Evolutionary conservation across 2,113 vertebrate genomes (phyloP), one percentile per base, ranked within the genome.

Genomic region (Tachysurus vachellii): DNA sequence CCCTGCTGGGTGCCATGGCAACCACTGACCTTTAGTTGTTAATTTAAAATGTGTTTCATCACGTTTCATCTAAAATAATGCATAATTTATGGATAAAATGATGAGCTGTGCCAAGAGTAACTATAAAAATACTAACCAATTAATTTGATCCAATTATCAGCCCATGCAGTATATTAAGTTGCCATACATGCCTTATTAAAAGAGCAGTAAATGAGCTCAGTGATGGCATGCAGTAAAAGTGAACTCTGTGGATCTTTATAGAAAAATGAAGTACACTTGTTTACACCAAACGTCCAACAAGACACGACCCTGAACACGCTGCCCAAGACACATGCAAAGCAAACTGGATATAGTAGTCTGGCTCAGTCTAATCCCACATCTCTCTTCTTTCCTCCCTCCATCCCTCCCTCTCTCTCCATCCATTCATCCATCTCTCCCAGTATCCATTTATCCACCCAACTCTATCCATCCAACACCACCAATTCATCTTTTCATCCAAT

Each of bases 31-130:
- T 79, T 79, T 54, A 54, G 26, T 28, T 54, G 75, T 79, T 79
- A 79, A 79, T 79, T 16, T 54, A 79, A 79, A 79, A 79, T 53
- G 75, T 54, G 47, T 76, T 76, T 76, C 12, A 76, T 76, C 14
- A 53, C 1, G 2, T 75, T 75, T 53, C 28, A 77, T 53, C 26
- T 77, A 26, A 23, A 28, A 1, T 26, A 16, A 28, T 28, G 50
- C 21, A 31, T 79, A 54, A 79, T 79, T 79, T 56, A 54, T 9
- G 50, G 75, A 54, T 17, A 0, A 10, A 79, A 28, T 53, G 12
- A 76, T 54, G 17, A 53, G 50, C 13, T 9, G 1, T 28, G 17
- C 26, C 50, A 54, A 50, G 50, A 17, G 44, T n/a, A 23, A 73
- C 70, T 73, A 47, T 16, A 23, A 75, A 73, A 73, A 47, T 10